Conservation (phyloP, 2,113 vertebrate genomes). For the Pachyramphus minor region DNA sequence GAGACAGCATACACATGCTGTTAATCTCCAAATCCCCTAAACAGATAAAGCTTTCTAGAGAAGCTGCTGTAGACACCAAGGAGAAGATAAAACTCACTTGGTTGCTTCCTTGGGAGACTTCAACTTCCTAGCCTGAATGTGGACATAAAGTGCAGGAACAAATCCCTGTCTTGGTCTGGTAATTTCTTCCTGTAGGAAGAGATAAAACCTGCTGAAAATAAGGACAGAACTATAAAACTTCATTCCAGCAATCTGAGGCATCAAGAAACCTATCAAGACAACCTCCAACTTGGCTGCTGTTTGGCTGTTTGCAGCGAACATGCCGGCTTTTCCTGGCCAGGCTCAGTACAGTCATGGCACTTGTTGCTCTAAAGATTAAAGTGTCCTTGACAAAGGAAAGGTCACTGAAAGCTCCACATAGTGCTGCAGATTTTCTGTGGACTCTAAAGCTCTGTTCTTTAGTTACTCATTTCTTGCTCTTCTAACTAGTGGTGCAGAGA, state of each 20-base stretch:
- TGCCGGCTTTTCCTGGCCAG: background rate
- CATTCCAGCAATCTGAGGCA: background rate
- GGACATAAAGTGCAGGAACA: background rate
- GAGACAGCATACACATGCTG: background rate
- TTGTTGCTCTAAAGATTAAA: background rate
- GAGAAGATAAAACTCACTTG: conserved; percentile 25
- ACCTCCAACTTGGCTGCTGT: background rate
- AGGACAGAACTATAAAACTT: background rate
- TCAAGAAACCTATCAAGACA: background rate
- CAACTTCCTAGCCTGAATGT: background rate
- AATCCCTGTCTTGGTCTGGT: background rate
- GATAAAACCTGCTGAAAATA: background rate
- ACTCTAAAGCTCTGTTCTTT: background rate
- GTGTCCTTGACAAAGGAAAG: background rate
- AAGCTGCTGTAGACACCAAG: background rate
- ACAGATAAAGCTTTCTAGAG: conserved; percentile 43
- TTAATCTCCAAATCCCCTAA: conserved; percentile 18
- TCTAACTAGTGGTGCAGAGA: background rate
- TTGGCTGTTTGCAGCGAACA: background rate
- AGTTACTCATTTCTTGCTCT: background rate
- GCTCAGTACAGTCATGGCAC: rapidly evolving
- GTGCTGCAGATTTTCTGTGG: background rate
- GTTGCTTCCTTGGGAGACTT: background rate
- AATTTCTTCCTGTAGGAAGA: conserved; percentile 15
- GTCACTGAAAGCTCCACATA: background rate